Evolutionary conservation across 2,888 invertebrate species (phyloP).

Genomic region (Epirrita christyi): DNA sequence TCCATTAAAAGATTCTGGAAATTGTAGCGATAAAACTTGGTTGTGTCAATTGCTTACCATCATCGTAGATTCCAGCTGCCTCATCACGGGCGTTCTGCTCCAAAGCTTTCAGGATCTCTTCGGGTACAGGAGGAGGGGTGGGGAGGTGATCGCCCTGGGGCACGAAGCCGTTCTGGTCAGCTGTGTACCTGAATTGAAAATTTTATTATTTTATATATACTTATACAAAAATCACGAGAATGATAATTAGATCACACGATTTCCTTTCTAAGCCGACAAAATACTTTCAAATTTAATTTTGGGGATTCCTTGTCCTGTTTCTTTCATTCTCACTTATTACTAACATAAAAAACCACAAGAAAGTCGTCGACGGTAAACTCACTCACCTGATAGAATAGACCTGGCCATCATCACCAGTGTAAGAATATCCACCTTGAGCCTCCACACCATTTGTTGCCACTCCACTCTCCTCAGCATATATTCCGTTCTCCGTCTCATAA

Average conservation of each 20-base stretch:
- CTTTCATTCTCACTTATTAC: too few species aligned
- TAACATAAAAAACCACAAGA: too few species aligned
- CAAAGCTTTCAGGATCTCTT: conserved; percentile 69
- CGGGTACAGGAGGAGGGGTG: conserved; percentile 73
- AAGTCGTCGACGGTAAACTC: not conserved
- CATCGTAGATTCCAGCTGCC: conserved; percentile 75
- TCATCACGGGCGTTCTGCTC: conserved; percentile 77
- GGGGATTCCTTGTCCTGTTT: too few species aligned
- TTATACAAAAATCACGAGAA: too few species aligned
- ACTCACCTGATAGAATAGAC: conserved; percentile 63
- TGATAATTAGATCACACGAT: too few species aligned
- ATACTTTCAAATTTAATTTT: too few species aligned
- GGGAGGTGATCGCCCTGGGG: conserved; percentile 76
- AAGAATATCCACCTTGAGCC: conserved; percentile 73
- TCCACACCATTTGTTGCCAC: conserved; percentile 74
- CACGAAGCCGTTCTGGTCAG: conserved; percentile 75
- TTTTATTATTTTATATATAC: not conserved
- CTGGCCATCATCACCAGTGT: conserved; percentile 76
- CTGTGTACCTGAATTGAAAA: conserved; percentile 62
- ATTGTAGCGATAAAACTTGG: too few species aligned
- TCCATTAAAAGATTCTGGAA: too few species aligned
- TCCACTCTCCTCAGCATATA: conserved; percentile 71
- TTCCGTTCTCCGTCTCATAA: conserved; percentile 77
- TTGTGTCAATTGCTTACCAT: conserved; percentile 53
- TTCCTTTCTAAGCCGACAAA: too few species aligned